Percentiles rank a stretch among this genome's conserved stretches.
These are phyloP conservation scores for Equus przewalskii DNA, from an alignment of 2,113 vertebrate species.

Conservation along the genomic window DNA sequence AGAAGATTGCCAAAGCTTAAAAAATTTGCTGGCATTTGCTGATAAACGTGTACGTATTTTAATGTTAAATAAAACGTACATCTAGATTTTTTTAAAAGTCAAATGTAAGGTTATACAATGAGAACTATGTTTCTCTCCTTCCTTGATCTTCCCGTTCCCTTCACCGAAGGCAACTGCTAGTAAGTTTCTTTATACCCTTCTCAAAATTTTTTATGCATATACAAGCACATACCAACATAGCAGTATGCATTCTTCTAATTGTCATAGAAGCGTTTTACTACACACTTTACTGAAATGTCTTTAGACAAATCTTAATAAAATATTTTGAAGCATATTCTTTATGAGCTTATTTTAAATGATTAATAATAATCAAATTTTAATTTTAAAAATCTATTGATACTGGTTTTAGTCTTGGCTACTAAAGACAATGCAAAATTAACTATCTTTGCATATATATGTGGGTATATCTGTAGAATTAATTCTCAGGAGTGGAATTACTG, in stretches of 20 bases:
- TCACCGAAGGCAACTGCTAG: not conserved
- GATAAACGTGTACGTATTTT: constrained; percentile 2
- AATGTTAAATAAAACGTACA: not conserved
- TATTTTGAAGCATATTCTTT: constrained; percentile 27
- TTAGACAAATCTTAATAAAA: constrained; percentile 11
- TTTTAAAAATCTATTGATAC: not conserved
- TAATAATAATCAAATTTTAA: constrained; percentile 23
- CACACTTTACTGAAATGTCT: not conserved
- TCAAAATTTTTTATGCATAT: not conserved
- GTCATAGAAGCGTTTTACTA: not conserved
- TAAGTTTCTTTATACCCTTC: constrained; percentile 1
- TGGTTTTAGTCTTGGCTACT: not conserved
- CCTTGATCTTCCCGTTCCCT: not conserved
- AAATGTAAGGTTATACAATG: not conserved
- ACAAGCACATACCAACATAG: not conserved
- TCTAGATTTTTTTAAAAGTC: not conserved
- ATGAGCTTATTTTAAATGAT: constrained; percentile 36
- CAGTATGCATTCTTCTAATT: not conserved
- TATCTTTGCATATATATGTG: not conserved
- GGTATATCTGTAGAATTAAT: not conserved
- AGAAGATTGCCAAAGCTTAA: not conserved
- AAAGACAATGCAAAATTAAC: not conserved
- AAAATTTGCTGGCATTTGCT: not conserved
- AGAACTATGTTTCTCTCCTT: not conserved
- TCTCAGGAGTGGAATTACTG: not conserved